Conservation (phyloP, 1,140 invertebrate genomes). For the Procambarus clarkii region DNA sequence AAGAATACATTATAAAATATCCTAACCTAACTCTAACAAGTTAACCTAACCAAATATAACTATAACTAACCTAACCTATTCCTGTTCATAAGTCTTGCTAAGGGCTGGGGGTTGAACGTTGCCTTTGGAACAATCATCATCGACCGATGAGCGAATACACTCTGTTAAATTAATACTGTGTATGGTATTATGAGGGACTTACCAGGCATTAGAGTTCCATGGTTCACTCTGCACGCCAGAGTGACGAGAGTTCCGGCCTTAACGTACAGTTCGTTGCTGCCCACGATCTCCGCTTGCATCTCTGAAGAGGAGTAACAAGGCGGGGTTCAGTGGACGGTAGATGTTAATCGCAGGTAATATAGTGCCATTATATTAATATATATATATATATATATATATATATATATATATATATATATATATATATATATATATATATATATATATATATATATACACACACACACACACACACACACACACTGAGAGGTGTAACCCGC, state of each 20-base stretch:
- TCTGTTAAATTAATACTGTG: too few relatives aligned
- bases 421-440: background rate
- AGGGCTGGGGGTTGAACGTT: too few relatives aligned
- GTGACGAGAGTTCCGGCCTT: constrained; percentile 51
- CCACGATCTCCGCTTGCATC: constrained; percentile 49
- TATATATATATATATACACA: constrained; percentile 2
- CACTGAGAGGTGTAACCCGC: background rate
- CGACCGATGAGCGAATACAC: too few relatives aligned
- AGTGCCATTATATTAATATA: background rate
- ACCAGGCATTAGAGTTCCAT: constrained; percentile 43
- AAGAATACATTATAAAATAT: too few relatives aligned
- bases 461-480: constrained; percentile 5
- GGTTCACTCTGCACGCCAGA: constrained; percentile 33
- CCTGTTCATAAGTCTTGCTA: too few relatives aligned
- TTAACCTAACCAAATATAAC: too few relatives aligned
- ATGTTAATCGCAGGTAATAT: too few relatives aligned
- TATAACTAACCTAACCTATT: too few relatives aligned
- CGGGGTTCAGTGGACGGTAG: too few relatives aligned
- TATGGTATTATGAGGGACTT: background rate
- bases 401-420: constrained; percentile 21
- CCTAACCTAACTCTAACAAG: too few relatives aligned
- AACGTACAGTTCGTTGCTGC: constrained; percentile 42
- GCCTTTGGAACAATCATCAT: too few relatives aligned
- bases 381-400: constrained; percentile 17
- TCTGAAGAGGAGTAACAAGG: background rate